A percentile compares a stretch with the other conserved stretches of the same genome.
Evolutionary conservation across 2,797 vertebrate species (phyloP).

Genomic region (Psittacula echo): DNA sequence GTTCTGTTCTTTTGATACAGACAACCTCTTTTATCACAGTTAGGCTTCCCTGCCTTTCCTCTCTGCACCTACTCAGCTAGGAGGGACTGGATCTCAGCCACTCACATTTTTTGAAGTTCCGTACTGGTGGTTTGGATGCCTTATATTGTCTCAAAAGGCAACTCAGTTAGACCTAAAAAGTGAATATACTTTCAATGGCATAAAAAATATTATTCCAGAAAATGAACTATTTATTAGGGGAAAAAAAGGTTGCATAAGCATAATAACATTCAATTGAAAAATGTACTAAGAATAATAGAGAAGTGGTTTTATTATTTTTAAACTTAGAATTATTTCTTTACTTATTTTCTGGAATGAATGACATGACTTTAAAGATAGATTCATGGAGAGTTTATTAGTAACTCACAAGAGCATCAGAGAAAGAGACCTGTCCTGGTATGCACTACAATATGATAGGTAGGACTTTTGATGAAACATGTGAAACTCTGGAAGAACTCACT

Average conservation of each 20-base stretch:
- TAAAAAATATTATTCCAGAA: not conserved
- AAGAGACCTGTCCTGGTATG: not conserved
- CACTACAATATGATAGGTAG: not conserved
- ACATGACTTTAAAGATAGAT: not conserved
- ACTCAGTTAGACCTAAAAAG: not conserved
- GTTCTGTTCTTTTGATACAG: not conserved
- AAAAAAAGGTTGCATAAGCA: not conserved
- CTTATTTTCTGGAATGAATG: not conserved
- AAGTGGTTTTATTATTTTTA: not conserved
- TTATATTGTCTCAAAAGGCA: not conserved
- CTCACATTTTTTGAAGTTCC: not conserved
- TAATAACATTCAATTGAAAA: not conserved
- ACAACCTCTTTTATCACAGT: not conserved
- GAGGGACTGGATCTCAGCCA: not conserved
- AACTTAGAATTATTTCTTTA: not conserved
- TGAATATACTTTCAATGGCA: not conserved
- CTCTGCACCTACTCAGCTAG: not conserved
- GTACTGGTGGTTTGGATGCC: not conserved
- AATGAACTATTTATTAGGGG: not conserved
- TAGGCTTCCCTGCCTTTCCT: not conserved
- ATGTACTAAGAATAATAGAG: not conserved
- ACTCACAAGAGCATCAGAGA: not conserved
- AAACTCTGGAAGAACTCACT: not conserved
- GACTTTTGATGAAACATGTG: fast-evolving
- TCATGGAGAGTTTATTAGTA: not conserved